Percentiles rank a stretch among this genome's conserved stretches.
Conservation (phyloP, 1,140 invertebrate species). For the Drosophila nigromelanica region DNA sequence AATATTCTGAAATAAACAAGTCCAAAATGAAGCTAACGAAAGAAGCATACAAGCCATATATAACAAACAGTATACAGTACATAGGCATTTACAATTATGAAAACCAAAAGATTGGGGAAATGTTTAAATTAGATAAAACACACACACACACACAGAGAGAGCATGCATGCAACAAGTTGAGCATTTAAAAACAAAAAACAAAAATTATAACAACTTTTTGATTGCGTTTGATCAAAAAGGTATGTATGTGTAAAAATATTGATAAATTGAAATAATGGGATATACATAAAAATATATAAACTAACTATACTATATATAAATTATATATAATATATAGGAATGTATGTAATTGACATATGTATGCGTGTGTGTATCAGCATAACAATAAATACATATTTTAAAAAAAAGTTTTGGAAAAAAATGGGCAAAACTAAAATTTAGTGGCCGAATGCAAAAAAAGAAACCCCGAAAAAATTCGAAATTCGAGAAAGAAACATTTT, state of each 20-base stretch:
- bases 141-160: conserved; percentile 37
- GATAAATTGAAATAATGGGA: conserved; percentile 63
- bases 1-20: conserved; percentile 51
- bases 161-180: conserved; percentile 71
- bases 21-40: conserved; percentile 44
- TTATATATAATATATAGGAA: conserved; percentile 30
- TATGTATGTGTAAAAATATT: conserved; percentile 56
- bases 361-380: conserved; percentile 61
- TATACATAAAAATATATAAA: conserved; percentile 31
- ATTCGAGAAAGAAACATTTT: conserved; percentile 61
- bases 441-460: conserved; percentile 62
- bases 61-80: conserved; percentile 51
- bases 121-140: conserved; percentile 57
- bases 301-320: conserved; percentile 41
- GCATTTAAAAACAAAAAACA: conserved; percentile 60
- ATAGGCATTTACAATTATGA: conserved; percentile 61
- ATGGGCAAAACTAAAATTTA: conserved; percentile 60
- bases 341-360: conserved; percentile 50
- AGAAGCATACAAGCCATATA: conserved; percentile 17
- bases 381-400: conserved; percentile 59
- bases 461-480: no score
- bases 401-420: background rate
- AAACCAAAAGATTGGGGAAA: conserved; percentile 39
- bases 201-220: conserved; percentile 62
- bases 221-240: conserved; percentile 79